Conservation (phyloP, 2,113 vertebrate species). For the Pollimyrus isidori region DNA sequence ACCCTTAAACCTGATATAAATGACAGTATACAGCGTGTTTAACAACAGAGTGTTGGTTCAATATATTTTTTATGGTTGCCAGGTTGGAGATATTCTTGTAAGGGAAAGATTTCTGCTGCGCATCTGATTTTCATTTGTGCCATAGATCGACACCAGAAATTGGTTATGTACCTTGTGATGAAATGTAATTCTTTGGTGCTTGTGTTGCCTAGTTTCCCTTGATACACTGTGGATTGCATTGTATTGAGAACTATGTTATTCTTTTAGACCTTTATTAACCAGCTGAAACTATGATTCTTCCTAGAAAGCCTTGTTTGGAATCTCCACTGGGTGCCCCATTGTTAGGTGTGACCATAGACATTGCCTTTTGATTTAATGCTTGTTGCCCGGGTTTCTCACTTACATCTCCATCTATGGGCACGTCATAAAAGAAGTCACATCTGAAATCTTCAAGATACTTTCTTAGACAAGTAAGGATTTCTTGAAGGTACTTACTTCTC, state of each 20-base stretch:
- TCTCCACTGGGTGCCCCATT: constrained; percentile 5
- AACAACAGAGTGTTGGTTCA: constrained; percentile 38
- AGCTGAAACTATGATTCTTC: constrained; percentile 6
- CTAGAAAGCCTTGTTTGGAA: not conserved
- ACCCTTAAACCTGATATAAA: constrained; percentile 26
- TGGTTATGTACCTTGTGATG: constrained; percentile 16
- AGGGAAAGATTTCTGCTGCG: constrained; percentile 15
- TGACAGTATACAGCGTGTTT: constrained; percentile 20
- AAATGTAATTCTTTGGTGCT: constrained; percentile 11
- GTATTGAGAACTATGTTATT: constrained; percentile 16
- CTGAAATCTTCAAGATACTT: not conserved
- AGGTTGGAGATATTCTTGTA: constrained; percentile 25
- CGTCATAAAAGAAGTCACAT: not conserved
- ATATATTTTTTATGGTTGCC: constrained; percentile 38
- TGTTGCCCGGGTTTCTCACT: not conserved
- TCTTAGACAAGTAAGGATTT: not conserved
- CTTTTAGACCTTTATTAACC: constrained; percentile 19
- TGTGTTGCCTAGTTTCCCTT: constrained; percentile 11
- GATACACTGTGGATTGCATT: not conserved
- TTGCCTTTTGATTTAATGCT: constrained; percentile 1
- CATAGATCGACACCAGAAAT: constrained; percentile 17
- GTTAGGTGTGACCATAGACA: constrained; percentile 9
- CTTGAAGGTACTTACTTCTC: not conserved
- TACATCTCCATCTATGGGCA: not conserved
- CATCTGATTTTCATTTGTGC: constrained; percentile 13